Percentiles rank a stretch among this genome's conserved stretches.
These are phyloP conservation scores for Stegostoma tigrinum DNA, from an alignment of 2,113 vertebrate genomes.

Conservation along the genomic window DNA sequence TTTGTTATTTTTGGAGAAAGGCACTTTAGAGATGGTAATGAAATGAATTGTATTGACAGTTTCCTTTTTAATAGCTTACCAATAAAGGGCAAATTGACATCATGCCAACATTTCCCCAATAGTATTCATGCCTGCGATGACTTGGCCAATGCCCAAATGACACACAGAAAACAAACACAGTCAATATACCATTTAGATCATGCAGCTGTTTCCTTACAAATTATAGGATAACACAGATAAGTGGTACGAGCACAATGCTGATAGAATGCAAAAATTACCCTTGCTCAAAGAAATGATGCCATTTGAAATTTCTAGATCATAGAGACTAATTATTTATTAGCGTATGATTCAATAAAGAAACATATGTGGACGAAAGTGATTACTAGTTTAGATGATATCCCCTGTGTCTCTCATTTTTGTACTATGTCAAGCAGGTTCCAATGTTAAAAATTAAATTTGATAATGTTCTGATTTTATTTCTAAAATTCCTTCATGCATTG, in stretches of 20 bases:
- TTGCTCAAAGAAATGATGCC: background rate
- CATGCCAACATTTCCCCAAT: background rate
- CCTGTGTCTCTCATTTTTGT: background rate
- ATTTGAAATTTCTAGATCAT: background rate
- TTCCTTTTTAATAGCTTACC: background rate
- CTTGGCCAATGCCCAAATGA: background rate
- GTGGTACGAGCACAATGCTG: background rate
- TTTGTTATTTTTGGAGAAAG: background rate
- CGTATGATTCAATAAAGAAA: background rate
- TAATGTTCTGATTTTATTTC: background rate
- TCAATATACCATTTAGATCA: slow-evolving; percentile 17
- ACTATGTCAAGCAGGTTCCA: background rate
- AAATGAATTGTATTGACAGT: background rate
- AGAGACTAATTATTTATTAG: background rate
- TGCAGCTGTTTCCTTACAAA: slow-evolving; percentile 14
- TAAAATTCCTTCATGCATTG: background rate
- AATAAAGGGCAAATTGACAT: background rate
- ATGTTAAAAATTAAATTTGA: background rate
- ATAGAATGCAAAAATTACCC: background rate
- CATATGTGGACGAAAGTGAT: background rate
- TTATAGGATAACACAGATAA: background rate
- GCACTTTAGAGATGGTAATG: background rate
- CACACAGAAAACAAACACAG: slow-evolving; percentile 3
- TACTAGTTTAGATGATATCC: background rate
- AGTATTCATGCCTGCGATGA: background rate